A percentile compares a stretch with the other conserved stretches of the same genome.
These are phyloP conservation scores for Sciurus carolinensis DNA, from an alignment of 2,797 vertebrate species.

Conservation along the genomic window DNA sequence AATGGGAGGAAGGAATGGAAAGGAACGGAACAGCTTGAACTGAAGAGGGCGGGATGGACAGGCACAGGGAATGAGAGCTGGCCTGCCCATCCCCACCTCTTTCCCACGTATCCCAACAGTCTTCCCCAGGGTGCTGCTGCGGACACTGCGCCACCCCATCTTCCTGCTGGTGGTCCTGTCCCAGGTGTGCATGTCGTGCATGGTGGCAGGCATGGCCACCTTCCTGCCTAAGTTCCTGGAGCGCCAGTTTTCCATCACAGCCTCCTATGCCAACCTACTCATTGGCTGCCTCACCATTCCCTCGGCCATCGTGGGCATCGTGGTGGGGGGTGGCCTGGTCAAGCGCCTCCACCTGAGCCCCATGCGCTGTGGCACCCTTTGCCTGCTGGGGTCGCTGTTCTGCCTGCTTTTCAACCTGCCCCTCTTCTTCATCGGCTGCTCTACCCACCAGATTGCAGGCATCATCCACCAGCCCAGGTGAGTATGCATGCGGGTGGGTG, in stretches of 20 bases:
- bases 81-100: not conserved
- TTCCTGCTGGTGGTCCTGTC: constrained; percentile 95
- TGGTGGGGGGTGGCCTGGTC: constrained; percentile 93
- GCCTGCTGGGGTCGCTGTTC: constrained; percentile 88
- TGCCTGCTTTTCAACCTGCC: constrained; percentile 90
- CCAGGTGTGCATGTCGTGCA: constrained; percentile 93
- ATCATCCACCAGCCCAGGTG: constrained; percentile 53
- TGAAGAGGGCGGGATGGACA: not conserved
- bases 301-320: constrained; percentile 92
- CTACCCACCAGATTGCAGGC: constrained; percentile 90
- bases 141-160: constrained; percentile 92
- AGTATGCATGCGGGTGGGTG: not conserved
- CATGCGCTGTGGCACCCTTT: constrained; percentile 89
- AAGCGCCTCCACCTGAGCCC: constrained; percentile 91
- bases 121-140: constrained; percentile 92
- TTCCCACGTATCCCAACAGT: constrained; percentile 87
- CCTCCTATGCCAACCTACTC: constrained; percentile 93
- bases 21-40: not conserved
- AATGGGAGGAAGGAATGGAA: not conserved
- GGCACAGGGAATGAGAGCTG: fast-evolving
- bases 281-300: constrained; percentile 94
- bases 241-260: constrained; percentile 93
- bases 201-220: constrained; percentile 94
- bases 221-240: constrained; percentile 98
- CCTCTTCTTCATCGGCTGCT: constrained; percentile 94